Percentiles rank a stretch among this genome's conserved stretches.
These are phyloP conservation scores for Pherbina coryleti DNA, from an alignment of 2,888 invertebrate species.

Conservation along the genomic window DNA sequence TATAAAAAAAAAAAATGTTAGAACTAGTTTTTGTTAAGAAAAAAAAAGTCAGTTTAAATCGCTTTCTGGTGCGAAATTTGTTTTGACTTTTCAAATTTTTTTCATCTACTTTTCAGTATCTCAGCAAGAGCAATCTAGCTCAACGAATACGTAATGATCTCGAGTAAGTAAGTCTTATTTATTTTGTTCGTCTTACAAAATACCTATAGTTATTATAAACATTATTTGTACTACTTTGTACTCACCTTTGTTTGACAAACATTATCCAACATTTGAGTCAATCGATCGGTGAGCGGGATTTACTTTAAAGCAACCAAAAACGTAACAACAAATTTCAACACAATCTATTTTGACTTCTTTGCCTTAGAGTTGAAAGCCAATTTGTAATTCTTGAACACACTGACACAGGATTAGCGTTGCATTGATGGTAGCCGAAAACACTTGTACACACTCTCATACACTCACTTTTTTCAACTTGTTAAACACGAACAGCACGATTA, in stretches of 20 bases:
- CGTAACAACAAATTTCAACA: conserved; percentile 15
- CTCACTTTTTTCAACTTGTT: neutral
- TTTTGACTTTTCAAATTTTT: no score
- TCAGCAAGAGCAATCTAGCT: no score
- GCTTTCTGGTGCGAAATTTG: no score
- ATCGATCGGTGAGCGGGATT: conserved; percentile 47
- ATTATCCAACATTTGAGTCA: conserved; percentile 61
- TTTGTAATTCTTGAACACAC: neutral
- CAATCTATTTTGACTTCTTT: conserved; percentile 1
- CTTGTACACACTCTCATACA: neutral
- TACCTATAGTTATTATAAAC: neutral
- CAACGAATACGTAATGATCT: no score
- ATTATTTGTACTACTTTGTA: conserved; percentile 24
- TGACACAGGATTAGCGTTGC: conserved; percentile 55
- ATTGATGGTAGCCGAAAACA: conserved; percentile 55
- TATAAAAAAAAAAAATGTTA: no score
- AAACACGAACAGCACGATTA: neutral
- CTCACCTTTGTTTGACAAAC: conserved; percentile 63
- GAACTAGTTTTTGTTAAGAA: no score
- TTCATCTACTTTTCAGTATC: no score
- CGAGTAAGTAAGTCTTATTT: no score
- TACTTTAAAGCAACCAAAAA: neutral
- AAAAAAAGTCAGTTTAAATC: no score
- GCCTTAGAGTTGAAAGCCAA: conserved; percentile 14
- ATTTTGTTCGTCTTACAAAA: no score